Evolutionary conservation across 2,113 vertebrate genomes (phyloP), one percentile per base, ranked within the genome.

Genomic region (Pleuronectes platessa): DNA sequence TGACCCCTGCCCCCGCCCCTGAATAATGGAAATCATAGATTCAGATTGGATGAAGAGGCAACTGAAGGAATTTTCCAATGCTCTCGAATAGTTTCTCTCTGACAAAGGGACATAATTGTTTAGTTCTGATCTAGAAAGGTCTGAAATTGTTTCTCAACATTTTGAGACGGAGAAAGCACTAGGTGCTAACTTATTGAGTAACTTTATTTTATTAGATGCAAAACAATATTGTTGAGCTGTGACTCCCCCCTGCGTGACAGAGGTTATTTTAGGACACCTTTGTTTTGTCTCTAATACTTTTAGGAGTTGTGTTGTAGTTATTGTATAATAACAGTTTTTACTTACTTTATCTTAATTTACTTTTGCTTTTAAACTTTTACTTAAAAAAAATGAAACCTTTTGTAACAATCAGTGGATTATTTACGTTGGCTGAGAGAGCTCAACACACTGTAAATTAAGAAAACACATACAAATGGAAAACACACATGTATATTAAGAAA

Each of bases 271-370:
- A 47, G 40, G 72, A 75, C 71, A 14, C 47, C 54, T 81, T 79
- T 81, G 66, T 84, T 89, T 88, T 53, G 21, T 79, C 60, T 84
- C 70, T 83, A 60, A 87, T 88, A 71, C 81, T 88, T 13, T 69
- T 89, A 85, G 87, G 80, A 76, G 86, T 86, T 66, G 63, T 86
- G 61, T 78, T 54, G 90, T 93, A 93, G 93, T 94, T 92, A 93
- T 94, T 92, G 86, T 93, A 92, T 93, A 94, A 93, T 89, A 83
- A 56, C 53, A 55, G 2, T 71, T 54, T 76, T 68, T 74, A 84
- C 53, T 72, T 68, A 73, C 24, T 71, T 35, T 89, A 83, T 76
- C 26, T 83, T 20, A 79, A 58, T 72, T 71, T 80, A 88, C 21
- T 74, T 84, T 81, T 71, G 78, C 59, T 72, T 31, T 31, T 31